Conservation (phyloP, 1,140 invertebrate genomes). For the Ceratina japonica region DNA sequence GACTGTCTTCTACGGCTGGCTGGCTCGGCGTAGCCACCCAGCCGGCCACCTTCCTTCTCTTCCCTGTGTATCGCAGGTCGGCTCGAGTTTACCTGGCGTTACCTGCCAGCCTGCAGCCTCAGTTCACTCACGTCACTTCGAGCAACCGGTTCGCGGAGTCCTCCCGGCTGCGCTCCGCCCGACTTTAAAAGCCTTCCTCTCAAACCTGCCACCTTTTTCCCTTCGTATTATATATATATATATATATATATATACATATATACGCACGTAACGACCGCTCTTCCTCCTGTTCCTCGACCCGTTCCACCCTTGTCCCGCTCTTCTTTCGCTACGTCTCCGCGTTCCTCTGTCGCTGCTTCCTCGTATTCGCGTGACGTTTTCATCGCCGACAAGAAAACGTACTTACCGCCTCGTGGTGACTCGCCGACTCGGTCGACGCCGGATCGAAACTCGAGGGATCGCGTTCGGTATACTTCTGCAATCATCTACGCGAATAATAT, state of each 20-base stretch:
- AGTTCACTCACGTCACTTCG: constrained; percentile 79
- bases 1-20: constrained; percentile 64
- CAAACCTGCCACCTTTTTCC: constrained; percentile 29
- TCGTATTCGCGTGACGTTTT: constrained; percentile 31
- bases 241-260: neutral
- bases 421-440: neutral
- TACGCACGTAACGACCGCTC: constrained; percentile 37
- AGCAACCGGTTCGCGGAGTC: constrained; percentile 76
- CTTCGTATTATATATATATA: constrained; percentile 8
- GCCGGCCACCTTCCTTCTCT: constrained; percentile 58
- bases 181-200: constrained; percentile 59
- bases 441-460: constrained; percentile 4
- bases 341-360: constrained; percentile 8
- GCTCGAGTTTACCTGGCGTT: constrained; percentile 77
- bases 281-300: constrained; percentile 28
- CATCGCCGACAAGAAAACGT: constrained; percentile 20
- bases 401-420: constrained; percentile 33
- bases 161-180: constrained; percentile 49
- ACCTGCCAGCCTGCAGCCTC: constrained; percentile 76
- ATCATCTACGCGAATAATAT: neutral
- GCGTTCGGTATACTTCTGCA: neutral
- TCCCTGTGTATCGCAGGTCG: constrained; percentile 56
- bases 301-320: neutral
- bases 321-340: neutral
- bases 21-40: constrained; percentile 54